Evolutionary conservation across 2,113 vertebrate species (phyloP).

Genomic region (Orientallactaga bullata): DNA sequence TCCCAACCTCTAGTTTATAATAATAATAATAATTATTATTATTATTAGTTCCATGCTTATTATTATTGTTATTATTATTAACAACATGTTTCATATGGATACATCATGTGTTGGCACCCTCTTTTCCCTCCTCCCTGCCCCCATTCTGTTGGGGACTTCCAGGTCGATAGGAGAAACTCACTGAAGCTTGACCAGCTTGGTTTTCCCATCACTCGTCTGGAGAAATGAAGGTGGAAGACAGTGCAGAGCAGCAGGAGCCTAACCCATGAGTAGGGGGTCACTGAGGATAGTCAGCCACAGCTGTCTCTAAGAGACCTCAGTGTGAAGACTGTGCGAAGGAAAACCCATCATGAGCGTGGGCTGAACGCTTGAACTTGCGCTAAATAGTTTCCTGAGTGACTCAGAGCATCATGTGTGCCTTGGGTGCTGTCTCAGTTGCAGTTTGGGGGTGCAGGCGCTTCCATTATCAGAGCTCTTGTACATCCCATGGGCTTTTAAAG

Average conservation of each 20-base stretch:
- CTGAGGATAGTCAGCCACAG: background rate
- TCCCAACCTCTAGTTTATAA: background rate
- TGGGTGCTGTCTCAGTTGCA: background rate
- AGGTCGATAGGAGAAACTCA: background rate
- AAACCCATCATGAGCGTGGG: background rate
- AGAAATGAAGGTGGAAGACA: background rate
- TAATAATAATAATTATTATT: too few species aligned
- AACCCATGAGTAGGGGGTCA: background rate
- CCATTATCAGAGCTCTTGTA: slow-evolving; percentile 54
- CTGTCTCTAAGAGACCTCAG: background rate
- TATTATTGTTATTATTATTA: too few species aligned
- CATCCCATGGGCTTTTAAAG: slow-evolving; percentile 13
- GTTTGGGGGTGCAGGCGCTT: background rate
- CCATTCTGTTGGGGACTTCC: background rate
- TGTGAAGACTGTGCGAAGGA: background rate
- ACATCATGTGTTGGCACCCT: too few species aligned
- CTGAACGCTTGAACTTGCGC: background rate
- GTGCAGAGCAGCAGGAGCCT: background rate
- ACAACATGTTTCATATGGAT: too few species aligned
- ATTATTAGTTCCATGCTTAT: too few species aligned
- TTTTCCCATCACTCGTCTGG: background rate
- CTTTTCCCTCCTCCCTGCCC: too few species aligned
- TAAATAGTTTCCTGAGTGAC: slow-evolving; percentile 27
- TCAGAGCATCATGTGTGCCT: background rate
- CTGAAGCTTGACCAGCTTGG: background rate